phyloP scores from a whole-genome alignment of 2,113 vertebrate genomes.

The Acanthochromis polyacanthus region DNA sequence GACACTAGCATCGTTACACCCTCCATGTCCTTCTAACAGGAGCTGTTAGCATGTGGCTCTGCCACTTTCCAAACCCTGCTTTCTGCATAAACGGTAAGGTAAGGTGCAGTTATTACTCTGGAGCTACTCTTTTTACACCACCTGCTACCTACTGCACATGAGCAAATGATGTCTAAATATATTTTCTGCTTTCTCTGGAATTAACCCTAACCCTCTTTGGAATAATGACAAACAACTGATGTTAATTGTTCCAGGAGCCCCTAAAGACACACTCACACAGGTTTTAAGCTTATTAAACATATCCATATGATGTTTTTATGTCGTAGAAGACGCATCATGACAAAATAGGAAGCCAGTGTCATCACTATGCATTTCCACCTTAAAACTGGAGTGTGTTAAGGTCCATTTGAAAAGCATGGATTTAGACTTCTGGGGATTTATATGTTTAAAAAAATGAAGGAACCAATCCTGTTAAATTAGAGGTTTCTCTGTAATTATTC shows the following conservation, averaged over 20 bases:
- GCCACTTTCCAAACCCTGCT: slow-evolving; percentile 12
- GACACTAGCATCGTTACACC: slow-evolving; percentile 29
- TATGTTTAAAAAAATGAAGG: no score
- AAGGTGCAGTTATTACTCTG: slow-evolving; percentile 17
- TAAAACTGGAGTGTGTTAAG: no score
- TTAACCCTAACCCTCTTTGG: neutral
- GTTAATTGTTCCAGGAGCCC: slow-evolving; percentile 22
- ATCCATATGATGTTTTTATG: no score
- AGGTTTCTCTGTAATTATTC: no score
- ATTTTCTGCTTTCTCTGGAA: slow-evolving; percentile 13
- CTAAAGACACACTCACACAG: no score
- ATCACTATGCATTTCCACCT: slow-evolving; percentile 3
- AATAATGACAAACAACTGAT: slow-evolving; percentile 22
- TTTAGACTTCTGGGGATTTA: no score
- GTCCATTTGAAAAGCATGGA: no score
- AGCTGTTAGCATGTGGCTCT: slow-evolving; percentile 12
- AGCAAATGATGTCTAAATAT: slow-evolving; percentile 21
- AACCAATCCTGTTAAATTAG: no score
- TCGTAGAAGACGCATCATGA: no score
- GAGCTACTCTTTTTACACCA: slow-evolving; percentile 8
- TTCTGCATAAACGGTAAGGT: slow-evolving; percentile 17
- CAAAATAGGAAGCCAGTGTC: no score
- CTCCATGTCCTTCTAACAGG: slow-evolving; percentile 28
- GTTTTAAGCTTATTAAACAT: no score
- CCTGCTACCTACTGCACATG: slow-evolving; percentile 2